Evolutionary conservation across 2,888 invertebrate genomes (phyloP).

Genomic region (Gymnocheta viridis): DNA sequence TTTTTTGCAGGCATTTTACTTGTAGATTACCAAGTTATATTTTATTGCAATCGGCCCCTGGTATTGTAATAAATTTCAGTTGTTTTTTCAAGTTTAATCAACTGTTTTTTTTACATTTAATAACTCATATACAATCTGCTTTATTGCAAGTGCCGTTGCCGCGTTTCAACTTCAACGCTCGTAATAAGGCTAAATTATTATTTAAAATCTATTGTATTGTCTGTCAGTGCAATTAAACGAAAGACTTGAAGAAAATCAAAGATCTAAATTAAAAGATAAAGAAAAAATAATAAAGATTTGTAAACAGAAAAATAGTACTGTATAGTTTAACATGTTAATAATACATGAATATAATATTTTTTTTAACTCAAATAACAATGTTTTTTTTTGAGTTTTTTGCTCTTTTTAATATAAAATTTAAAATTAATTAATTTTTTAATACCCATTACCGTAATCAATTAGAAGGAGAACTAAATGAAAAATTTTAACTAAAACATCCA

Average conservation of each 20-base stretch:
- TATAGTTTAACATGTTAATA: slow-evolving; percentile 58
- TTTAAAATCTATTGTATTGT: background rate
- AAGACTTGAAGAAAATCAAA: background rate
- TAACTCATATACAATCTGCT: background rate
- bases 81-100: background rate
- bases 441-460: slow-evolving; percentile 54
- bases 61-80: too few species aligned
- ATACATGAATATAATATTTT: slow-evolving; percentile 58
- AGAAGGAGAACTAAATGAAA: slow-evolving; percentile 12
- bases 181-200: background rate
- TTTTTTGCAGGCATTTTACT: too few species aligned
- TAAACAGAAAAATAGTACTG: slow-evolving; percentile 47
- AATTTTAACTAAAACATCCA: slow-evolving; percentile 4
- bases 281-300: slow-evolving; percentile 1
- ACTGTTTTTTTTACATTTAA: background rate
- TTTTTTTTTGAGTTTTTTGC: slow-evolving; percentile 27
- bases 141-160: background rate
- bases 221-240: slow-evolving; percentile 1
- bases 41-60: too few species aligned
- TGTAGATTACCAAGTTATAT: too few species aligned
- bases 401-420: slow-evolving; percentile 60
- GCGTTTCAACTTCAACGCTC: background rate
- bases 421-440: slow-evolving; percentile 45
- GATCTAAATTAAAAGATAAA: background rate
- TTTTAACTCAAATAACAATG: slow-evolving; percentile 44